Base-by-base conservation (phyloP, 2,797 vertebrate genomes). In the Darevskia nairensis region DNA sequence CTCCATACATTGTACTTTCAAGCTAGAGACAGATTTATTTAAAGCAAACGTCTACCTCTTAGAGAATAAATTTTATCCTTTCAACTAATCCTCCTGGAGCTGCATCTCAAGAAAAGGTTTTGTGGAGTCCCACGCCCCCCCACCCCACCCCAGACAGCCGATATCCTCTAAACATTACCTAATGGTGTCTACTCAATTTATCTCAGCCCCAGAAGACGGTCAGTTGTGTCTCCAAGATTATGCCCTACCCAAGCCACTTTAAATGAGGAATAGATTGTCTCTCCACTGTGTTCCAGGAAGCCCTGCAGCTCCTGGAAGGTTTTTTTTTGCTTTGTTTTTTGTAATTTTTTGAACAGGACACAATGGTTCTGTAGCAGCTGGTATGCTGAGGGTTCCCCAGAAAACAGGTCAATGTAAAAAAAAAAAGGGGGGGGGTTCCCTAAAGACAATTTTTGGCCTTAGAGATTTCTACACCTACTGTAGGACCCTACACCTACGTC, bases 21-120 rank as follows among this genome's bases (percentile, higher is more conserved):
- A 90, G 89, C 25, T 68, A 82, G 84, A 93, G 85, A 41, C 27
- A 81, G 11, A 35, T 80, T 86, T 86, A 87, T 29, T 91, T 90
- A 81, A 89, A 81, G 0, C 46, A 89, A 92, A 68, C 86, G 76
- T 61, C 55, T 11, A 8, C 35, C 23, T 21, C 69, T 85, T 55
- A 84, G 68, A 77, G 68, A 85, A 41, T 61, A 46, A 91, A 39
- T 88, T 92, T 71, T 86, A 80, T 81, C 74, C 19, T 90, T 66
- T 61, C 84, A 68, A 72, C 66, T 71, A 64, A 77, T 83, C 46
- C 19, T 91, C n/a, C 75, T 80, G 86, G 17, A 59, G 77, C 79
- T 78, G 82, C 35, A 32, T 79, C 66, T 41, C 87, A 90, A 82
- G 78, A 82, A 2, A 69, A 6, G 25, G 59, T 64, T 50, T 35